These are phyloP conservation scores for Pseudochaenichthys georgianus DNA, from an alignment of 2,797 vertebrate species.

Conservation along the genomic window DNA sequence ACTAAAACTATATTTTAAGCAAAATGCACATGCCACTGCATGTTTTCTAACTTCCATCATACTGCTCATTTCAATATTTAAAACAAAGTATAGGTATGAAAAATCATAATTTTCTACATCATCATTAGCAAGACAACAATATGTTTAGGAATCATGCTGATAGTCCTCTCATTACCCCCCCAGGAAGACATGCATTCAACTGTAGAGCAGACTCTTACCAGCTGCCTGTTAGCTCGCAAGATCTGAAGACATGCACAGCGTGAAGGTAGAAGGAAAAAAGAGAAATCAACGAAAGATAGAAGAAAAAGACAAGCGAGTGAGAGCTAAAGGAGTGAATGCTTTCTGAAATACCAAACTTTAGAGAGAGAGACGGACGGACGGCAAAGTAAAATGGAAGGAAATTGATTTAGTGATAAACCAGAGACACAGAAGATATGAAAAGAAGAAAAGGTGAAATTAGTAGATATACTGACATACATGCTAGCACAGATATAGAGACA, in stretches of 20 bases:
- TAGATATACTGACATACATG: conserved; percentile 27
- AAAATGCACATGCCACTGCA: not conserved
- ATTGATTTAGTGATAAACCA: conserved; percentile 6
- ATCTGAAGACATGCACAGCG: conserved; percentile 93
- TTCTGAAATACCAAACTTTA: conserved; percentile 49
- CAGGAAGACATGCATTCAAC: conserved; percentile 64
- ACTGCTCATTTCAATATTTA: not conserved
- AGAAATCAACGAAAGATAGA: conserved; percentile 71
- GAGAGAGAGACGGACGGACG: conserved; percentile 45
- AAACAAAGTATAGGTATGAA: not conserved
- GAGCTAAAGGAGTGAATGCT: conserved; percentile 56
- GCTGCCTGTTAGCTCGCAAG: conserved; percentile 95
- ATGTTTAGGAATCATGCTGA: conserved; percentile 19
- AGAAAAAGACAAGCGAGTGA: conserved; percentile 54
- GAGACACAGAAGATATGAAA: conserved; percentile 10
- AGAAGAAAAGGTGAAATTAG: conserved; percentile 16
- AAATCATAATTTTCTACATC: not conserved
- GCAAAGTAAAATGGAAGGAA: conserved; percentile 32
- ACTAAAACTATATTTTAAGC: not conserved
- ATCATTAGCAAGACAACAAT: conserved; percentile 15
- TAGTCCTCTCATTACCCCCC: conserved; percentile 54
- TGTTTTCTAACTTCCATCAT: not conserved
- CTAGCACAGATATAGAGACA: conserved; percentile 4
- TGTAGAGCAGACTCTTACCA: conserved; percentile 88
- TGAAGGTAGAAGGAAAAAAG: conserved; percentile 79